Evolutionary conservation across 1,140 invertebrate genomes (phyloP).

Genomic region (Dolichoris vasculosae): DNA sequence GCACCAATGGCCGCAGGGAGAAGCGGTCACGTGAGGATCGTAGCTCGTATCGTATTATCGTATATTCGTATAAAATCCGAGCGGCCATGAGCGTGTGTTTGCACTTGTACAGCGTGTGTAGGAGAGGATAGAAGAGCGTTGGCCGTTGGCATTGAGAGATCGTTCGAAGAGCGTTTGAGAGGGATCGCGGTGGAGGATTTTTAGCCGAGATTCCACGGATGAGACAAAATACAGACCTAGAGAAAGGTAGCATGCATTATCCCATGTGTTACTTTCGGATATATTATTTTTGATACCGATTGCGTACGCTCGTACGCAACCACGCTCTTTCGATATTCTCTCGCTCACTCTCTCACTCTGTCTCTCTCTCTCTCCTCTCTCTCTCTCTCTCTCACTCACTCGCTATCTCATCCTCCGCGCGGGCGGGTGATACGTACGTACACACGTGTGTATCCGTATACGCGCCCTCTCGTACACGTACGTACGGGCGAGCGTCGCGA

Average conservation of each 20-base stretch:
- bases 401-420: neutral
- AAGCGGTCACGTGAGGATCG: neutral
- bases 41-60: slow-evolving; percentile 8
- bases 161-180: neutral
- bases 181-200: neutral
- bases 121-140: neutral
- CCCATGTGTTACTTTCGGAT: neutral
- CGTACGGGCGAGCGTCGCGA: neutral
- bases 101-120: neutral
- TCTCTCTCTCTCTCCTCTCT: too few species aligned
- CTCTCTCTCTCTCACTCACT: neutral
- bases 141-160: neutral
- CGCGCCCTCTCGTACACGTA: neutral
- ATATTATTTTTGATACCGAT: neutral
- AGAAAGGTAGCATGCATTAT: neutral
- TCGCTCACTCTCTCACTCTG: neutral
- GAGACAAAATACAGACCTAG: neutral
- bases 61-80: neutral
- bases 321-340: neutral
- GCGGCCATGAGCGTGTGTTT: neutral
- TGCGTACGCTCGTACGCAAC: neutral
- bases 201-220: neutral
- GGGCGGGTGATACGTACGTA: neutral
- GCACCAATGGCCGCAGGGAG: slow-evolving; percentile 14
- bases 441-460: neutral